Percentiles rank a stretch among this genome's conserved stretches.
Conservation (phyloP, 2,888 invertebrate species). For the Hirtodrosophila histrioides region DNA sequence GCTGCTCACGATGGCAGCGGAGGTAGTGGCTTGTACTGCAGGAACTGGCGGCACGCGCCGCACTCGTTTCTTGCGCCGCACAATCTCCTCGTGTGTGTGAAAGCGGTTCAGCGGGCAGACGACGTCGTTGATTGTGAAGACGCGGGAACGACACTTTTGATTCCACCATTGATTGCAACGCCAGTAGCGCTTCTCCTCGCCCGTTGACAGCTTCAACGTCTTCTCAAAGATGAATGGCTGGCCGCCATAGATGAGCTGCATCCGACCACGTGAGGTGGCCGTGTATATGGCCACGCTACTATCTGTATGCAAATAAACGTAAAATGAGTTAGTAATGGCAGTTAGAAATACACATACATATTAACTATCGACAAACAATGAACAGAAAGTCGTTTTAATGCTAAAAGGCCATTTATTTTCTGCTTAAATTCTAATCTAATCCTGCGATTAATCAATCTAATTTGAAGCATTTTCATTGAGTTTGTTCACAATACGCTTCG, state of each 20-base stretch:
- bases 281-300: slow-evolving; percentile 83
- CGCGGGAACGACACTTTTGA: slow-evolving; percentile 84
- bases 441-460: neutral
- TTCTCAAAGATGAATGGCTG: slow-evolving; percentile 85
- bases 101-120: slow-evolving; percentile 84
- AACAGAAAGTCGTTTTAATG: slow-evolving; percentile 36
- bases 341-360: neutral
- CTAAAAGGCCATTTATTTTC: slow-evolving; percentile 17
- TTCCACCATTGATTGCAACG: slow-evolving; percentile 85
- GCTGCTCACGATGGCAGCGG: no score
- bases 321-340: slow-evolving; percentile 45
- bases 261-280: slow-evolving; percentile 84
- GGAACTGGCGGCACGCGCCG: slow-evolving; percentile 65
- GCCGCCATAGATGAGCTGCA: slow-evolving; percentile 84
- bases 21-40: neutral
- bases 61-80: slow-evolving; percentile 83
- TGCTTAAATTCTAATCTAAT: neutral
- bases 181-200: slow-evolving; percentile 84
- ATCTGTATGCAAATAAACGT: slow-evolving; percentile 58
- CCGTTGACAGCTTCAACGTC: slow-evolving; percentile 80
- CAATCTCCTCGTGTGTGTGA: slow-evolving; percentile 84
- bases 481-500: slow-evolving; percentile 72
- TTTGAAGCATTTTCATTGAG: slow-evolving; percentile 55
- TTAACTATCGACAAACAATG: slow-evolving; percentile 4
- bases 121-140: slow-evolving; percentile 83